A percentile compares a stretch with the other conserved stretches of the same genome.
Conservation (phyloP, 2,113 vertebrate species). For the Cyprichromis sp. region DNA sequence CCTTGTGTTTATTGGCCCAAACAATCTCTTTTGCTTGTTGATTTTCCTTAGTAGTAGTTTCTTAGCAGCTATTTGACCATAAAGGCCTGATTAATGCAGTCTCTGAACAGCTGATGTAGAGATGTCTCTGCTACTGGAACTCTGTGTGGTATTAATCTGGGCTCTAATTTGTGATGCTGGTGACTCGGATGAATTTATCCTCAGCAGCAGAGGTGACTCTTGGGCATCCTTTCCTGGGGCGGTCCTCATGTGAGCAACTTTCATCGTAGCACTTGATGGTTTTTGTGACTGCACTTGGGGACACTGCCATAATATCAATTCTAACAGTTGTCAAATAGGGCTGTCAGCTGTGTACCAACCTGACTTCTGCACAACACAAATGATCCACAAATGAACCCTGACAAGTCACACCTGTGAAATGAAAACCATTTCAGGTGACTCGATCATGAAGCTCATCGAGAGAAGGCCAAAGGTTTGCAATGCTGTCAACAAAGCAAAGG, state of each 20-base stretch:
- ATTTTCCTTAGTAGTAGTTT: not conserved
- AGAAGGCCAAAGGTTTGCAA: not conserved
- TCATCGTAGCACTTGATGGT: not conserved
- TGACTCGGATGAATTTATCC: not conserved
- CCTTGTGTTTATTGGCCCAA: not conserved
- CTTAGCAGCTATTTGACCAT: not conserved
- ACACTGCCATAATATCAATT: not conserved
- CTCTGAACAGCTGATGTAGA: not conserved
- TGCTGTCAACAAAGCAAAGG: not conserved
- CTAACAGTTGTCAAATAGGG: not conserved
- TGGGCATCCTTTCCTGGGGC: not conserved
- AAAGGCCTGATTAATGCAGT: not conserved
- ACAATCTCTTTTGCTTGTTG: not conserved
- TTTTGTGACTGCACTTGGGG: not conserved
- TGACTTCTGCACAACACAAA: not conserved
- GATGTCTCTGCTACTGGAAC: not conserved
- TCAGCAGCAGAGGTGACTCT: not conserved
- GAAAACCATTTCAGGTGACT: not conserved
- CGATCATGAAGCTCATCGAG: not conserved
- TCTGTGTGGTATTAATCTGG: rapidly evolving
- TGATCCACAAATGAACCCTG: not conserved
- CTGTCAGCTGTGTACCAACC: not conserved
- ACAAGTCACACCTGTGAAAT: not conserved
- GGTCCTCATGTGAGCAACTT: not conserved
- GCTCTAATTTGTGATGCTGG: not conserved